phyloP scores from a whole-genome alignment of 2,113 vertebrate genomes.

The Phocoena phocoena region DNA sequence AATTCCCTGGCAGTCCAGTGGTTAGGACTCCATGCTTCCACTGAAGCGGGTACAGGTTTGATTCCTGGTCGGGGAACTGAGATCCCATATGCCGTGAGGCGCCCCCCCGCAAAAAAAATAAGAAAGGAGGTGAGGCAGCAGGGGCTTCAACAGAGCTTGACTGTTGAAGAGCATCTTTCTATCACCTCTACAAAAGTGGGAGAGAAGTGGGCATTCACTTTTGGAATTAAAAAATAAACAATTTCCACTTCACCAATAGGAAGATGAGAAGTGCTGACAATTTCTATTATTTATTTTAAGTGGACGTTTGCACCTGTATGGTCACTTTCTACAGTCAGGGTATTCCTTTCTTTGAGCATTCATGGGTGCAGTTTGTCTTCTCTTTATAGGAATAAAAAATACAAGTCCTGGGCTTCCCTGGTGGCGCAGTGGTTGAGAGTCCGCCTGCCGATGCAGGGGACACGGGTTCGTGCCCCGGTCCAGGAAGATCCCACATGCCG shows the following conservation, averaged over 20 bases:
- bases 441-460: no score
- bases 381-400: not conserved
- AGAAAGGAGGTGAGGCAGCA: not conserved
- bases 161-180: not conserved
- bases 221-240: not conserved
- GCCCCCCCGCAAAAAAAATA: no score
- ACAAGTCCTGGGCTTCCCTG: not conserved
- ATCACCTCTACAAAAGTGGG: not conserved
- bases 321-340: not conserved
- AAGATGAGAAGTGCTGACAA: not conserved
- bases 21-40: no score
- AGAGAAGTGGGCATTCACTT: not conserved
- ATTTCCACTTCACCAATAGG: not conserved
- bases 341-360: not conserved
- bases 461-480: no score
- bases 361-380: not conserved
- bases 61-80: no score
- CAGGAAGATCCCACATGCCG: no score
- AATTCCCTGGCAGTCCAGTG: no score
- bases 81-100: no score
- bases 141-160: not conserved
- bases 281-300: not conserved
- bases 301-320: not conserved
- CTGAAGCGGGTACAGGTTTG: no score
- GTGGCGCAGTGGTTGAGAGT: no score